phyloP scores from a whole-genome alignment of 2,113 vertebrate species.

The Albula glossodonta region DNA sequence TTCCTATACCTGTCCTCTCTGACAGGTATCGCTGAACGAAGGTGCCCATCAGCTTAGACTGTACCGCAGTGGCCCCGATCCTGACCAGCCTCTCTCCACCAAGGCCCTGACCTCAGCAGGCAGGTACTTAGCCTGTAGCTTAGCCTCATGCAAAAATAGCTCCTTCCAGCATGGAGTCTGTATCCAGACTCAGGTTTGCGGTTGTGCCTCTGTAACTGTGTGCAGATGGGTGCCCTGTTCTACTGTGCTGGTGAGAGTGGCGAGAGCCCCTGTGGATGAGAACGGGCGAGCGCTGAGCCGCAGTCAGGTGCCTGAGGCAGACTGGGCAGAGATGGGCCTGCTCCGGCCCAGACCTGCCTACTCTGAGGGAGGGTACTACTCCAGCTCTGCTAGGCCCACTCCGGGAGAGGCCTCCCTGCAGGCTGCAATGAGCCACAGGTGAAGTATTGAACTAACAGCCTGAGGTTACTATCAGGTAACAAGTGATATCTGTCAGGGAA shows the following conservation, averaged over 20 bases:
- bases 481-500: no score
- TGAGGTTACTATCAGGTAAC: no score
- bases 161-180: background rate
- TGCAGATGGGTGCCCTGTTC: conserved; percentile 48
- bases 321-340: conserved; percentile 25
- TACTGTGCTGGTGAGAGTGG: conserved; percentile 42
- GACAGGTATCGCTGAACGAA: conserved; percentile 50
- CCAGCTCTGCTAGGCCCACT: conserved; percentile 36
- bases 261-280: conserved; percentile 24
- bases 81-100: conserved; percentile 38
- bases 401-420: conserved; percentile 41
- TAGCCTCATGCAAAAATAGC: background rate
- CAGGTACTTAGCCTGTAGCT: conserved; percentile 32
- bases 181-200: background rate
- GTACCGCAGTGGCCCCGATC: conserved; percentile 38
- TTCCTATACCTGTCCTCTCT: background rate
- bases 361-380: conserved; percentile 38
- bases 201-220: background rate
- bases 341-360: conserved; percentile 38
- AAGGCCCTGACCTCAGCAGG: conserved; percentile 28
- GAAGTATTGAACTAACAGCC: background rate
- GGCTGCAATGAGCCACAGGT: conserved; percentile 46
- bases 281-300: conserved; percentile 12
- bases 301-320: conserved; percentile 7
- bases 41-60: conserved; percentile 49